Base-by-base conservation (phyloP, 2,888 invertebrate genomes). In the Ypsolopha scabrella region DNA sequence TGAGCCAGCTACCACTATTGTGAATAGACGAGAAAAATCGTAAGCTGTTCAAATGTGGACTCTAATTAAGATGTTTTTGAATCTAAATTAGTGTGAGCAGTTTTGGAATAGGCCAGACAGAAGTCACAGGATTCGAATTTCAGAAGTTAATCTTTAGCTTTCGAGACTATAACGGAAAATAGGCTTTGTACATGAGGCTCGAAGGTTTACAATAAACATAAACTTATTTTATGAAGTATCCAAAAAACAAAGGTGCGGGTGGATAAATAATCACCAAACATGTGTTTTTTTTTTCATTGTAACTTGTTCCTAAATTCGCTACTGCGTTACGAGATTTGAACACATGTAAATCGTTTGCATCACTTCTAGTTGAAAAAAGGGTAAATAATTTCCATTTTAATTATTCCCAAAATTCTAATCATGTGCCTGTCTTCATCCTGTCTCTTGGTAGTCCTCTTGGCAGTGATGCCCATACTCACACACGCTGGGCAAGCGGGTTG, bases 61-160 rank as follows among this genome's bases (percentile, higher is more conserved):
- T 24, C 24, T 24, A 3, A 24, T 24, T 3, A 2, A 24, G 4
- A 3, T 24, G 24, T 2, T 24, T 24, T 24, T 3, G 24, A 24
- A 24, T 24, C 2, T 24, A 24, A 24, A 24, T 3, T 24, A 24
- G 24, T 24, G 4, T 24, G 24, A 24, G 24, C 24, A 24, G 24
- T 24, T 24, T 24, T 24, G 24, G 24, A 3, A 24, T 41, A 36
- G 35, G 35, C 7, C 36, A 13, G 8, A 35, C 47, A 71, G 70
- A 63, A 73, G 72, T 72, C 67, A 55, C 64, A 64, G 58, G 68
- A 58, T 56, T 81, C 77, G 53, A 61, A 71, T 80, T 78, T 64
- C 72, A 75, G 72, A 68, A 80, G 77, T 66, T 45, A 52, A 37
- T 56, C 64, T 71, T 68, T 70, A 68, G 55, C 8, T 36, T 24